Evolutionary conservation across 1,140 invertebrate species (phyloP).

Genomic region (Melipona quadrifasciata): DNA sequence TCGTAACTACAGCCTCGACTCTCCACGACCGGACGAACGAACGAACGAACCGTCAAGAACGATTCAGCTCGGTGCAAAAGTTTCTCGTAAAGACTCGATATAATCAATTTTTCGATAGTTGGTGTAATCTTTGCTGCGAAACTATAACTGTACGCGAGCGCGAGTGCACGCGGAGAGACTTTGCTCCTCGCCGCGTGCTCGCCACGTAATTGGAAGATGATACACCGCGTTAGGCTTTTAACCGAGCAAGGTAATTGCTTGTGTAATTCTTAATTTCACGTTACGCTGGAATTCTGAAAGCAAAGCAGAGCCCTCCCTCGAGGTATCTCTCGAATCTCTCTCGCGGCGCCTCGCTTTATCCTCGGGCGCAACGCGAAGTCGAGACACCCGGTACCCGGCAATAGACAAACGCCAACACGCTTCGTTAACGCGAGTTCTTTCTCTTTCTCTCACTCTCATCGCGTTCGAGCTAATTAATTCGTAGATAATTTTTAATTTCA

Average conservation of each 20-base stretch:
- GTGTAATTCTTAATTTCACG: slow-evolving; percentile 81
- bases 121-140: slow-evolving; percentile 19
- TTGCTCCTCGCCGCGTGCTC: slow-evolving; percentile 60
- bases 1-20: slow-evolving; percentile 1
- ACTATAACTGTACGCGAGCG: slow-evolving; percentile 21
- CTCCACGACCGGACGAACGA: background rate
- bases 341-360: background rate
- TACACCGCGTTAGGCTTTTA: slow-evolving; percentile 75
- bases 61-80: background rate
- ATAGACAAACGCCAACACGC: slow-evolving; percentile 75
- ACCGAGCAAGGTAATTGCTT: slow-evolving; percentile 78
- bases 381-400: slow-evolving; percentile 40
- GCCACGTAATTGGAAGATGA: slow-evolving; percentile 80
- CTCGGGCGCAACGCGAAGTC: background rate
- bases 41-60: background rate
- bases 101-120: slow-evolving; percentile 36
- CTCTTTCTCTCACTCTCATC: background rate
- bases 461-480: slow-evolving; percentile 73
- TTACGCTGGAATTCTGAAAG: slow-evolving; percentile 78
- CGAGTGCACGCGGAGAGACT: background rate
- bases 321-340: slow-evolving; percentile 20
- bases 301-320: slow-evolving; percentile 37
- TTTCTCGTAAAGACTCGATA: slow-evolving; percentile 21
- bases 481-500: slow-evolving; percentile 65
- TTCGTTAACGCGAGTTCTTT: slow-evolving; percentile 66